Base-by-base conservation (phyloP, 2,797 vertebrate species). In the Paguma larvata region DNA sequence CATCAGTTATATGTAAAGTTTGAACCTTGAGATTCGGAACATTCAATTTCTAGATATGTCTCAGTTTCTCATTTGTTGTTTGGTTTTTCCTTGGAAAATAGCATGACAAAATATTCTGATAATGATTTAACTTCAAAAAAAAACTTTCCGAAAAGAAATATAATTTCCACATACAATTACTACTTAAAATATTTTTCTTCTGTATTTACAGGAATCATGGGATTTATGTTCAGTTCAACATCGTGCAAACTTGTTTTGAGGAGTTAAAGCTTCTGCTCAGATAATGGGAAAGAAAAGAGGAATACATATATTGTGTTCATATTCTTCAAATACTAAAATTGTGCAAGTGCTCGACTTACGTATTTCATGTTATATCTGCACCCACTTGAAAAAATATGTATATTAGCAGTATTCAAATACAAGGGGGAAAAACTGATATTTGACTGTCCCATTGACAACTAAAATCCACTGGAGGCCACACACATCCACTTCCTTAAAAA, bases 401-500 rank as follows among this genome's bases (percentile, higher is more conserved):
- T 25, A 80, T n/a, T 23, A 84, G 48, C 92, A 83, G 44, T 73
- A 82, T 84, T 93, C 86, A 95, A 89, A 12, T 78, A 62, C 14
- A 95, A 63, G 21, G 65, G 68, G 82, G 15, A 70, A 87, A 93
- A 92, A 34, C 18, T 84, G 38, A 65, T 94, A 62, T 68, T 85
- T 89, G 7, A 80, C 77, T 83, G 62, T 77, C 85, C 79, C 11
- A 79, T 8, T 34, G 86, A 27, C 65, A 80, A 8, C 59, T 91
- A 88, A 97, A 77, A 89, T 89, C 51, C 65, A 95, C 0, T 88
- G 63, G 62, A 89, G 95, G 78, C 25, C 82, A 97, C 30, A 83
- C 46, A 77, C 1, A 89, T 86, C 92, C 63, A 91, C 84, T 96
- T 97, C 80, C 85, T 95, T 91, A 68, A 83, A 63, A 80, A 95